Evolutionary conservation across 2,797 vertebrate genomes (phyloP).

Genomic region (Astyanax mexicanus): DNA sequence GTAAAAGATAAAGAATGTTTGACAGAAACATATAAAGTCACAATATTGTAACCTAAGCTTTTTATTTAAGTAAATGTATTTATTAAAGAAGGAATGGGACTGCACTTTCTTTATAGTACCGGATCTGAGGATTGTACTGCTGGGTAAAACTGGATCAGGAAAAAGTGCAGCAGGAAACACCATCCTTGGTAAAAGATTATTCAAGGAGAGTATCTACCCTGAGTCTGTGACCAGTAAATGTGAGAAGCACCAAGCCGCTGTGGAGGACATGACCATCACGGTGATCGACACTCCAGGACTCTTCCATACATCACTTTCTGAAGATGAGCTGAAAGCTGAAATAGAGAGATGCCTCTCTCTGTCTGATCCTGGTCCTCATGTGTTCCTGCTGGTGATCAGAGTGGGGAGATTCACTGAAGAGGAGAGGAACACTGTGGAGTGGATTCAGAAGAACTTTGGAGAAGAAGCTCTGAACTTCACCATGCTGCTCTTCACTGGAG

Average conservation of each 20-base stretch:
- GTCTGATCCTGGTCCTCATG: background rate
- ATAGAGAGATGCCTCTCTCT: constrained; percentile 63
- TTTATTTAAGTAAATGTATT: too few relatives aligned
- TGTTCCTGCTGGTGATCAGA: background rate
- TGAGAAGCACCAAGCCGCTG: background rate
- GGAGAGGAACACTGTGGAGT: background rate
- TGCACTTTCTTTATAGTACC: too few relatives aligned
- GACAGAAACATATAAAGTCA: too few relatives aligned
- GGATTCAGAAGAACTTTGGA: background rate
- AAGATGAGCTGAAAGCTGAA: constrained; percentile 67
- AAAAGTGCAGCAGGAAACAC: background rate
- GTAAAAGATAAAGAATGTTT: too few relatives aligned
- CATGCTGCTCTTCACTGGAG: background rate
- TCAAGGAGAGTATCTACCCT: background rate
- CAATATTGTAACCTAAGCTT: too few relatives aligned
- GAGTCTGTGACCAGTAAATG: background rate
- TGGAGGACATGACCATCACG: constrained; percentile 65
- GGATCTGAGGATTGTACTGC: background rate
- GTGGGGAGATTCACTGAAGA: background rate
- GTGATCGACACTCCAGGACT: constrained; percentile 77
- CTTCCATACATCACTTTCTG: constrained; percentile 69
- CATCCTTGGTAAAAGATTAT: background rate
- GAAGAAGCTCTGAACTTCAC: background rate
- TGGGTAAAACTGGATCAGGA: constrained; percentile 4
- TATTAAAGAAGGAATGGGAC: too few relatives aligned